Evolutionary conservation across 2,113 vertebrate species (phyloP).

Genomic region (Daboia siamensis): DNA sequence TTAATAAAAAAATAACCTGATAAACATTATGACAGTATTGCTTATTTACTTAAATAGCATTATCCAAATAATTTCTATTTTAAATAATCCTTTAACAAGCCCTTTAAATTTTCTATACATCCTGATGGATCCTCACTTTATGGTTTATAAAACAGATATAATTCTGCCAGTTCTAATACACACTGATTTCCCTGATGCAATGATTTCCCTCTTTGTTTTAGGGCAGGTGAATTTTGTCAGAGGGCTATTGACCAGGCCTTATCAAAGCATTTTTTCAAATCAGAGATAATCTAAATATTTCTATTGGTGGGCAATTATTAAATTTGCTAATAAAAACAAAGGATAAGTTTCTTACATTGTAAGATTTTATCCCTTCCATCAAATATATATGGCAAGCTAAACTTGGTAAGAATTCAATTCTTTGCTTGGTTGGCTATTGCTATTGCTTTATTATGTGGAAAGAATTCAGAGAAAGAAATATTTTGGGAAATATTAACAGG

Average conservation of each 20-base stretch:
- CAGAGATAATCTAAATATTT: background rate
- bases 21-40: background rate
- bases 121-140: background rate
- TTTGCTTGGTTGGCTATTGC: background rate
- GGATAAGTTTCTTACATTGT: background rate
- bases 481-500: too few species aligned
- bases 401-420: background rate
- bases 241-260: background rate
- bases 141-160: background rate
- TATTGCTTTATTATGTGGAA: background rate
- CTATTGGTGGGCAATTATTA: background rate
- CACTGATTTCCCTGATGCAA: background rate
- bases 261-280: background rate
- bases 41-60: background rate
- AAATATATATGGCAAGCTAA: background rate
- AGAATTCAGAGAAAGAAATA: too few species aligned
- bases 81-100: background rate
- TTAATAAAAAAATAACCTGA: background rate
- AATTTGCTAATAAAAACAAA: background rate
- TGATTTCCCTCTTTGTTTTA: background rate
- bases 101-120: background rate
- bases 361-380: background rate
- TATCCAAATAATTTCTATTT: background rate
- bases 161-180: background rate
- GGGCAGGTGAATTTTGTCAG: background rate